These are phyloP conservation scores for Megalurothrips usitatus DNA, from an alignment of 2,888 invertebrate genomes.

Conservation along the genomic window DNA sequence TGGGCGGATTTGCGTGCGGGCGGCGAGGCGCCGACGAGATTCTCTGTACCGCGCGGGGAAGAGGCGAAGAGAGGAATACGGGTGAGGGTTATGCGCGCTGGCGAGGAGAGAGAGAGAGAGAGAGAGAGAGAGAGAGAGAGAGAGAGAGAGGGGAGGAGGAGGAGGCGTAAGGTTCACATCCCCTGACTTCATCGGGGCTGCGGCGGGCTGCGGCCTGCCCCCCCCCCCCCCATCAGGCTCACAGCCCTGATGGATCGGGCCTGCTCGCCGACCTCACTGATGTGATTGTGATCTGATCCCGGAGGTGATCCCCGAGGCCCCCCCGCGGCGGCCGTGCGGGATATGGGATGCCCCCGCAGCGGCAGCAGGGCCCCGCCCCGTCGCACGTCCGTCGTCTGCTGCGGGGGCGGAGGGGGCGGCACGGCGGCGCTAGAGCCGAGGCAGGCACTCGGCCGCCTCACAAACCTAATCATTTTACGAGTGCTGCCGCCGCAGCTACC, in stretches of 20 bases:
- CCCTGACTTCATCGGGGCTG: neutral
- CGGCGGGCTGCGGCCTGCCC: neutral
- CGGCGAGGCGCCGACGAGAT: no score
- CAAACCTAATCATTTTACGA: no score
- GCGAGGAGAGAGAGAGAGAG: neutral
- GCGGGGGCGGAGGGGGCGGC: neutral
- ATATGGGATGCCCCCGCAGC: no score
- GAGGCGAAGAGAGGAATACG: neutral
- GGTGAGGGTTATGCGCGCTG: neutral
- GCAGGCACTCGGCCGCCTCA: neutral
- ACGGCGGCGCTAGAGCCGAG: no score
- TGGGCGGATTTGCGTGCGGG: no score
- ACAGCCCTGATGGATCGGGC: no score
- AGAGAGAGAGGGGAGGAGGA: neutral
- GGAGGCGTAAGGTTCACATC: neutral
- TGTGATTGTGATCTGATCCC: conserved; percentile 11
- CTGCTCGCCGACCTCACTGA: neutral
- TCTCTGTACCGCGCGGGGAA: neutral
- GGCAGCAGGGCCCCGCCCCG: no score
- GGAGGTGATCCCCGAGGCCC: neutral
- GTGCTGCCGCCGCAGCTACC: neutral
- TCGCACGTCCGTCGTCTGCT: neutral
- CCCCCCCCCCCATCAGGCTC: neutral
- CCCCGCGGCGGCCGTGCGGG: no score
- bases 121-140: conserved; percentile 1